Conservation (phyloP, 1,140 invertebrate species). For the Lycorma delicatula region DNA sequence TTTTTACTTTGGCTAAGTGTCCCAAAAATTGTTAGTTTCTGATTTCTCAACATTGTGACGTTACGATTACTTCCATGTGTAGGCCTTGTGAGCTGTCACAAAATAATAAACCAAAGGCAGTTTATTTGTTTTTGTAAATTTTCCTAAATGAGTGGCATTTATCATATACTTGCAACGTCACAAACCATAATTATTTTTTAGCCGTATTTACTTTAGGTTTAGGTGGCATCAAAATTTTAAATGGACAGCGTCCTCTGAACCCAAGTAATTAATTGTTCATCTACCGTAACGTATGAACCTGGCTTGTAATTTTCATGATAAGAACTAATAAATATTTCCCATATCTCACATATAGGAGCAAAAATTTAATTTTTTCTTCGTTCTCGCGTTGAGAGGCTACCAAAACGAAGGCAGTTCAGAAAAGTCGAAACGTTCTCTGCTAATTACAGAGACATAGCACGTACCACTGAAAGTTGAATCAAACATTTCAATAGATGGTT, state of each 20-base stretch:
- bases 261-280: slow-evolving; percentile 34
- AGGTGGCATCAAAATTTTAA: slow-evolving; percentile 41
- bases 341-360: slow-evolving; percentile 26
- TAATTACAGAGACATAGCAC: slow-evolving; percentile 30
- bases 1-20: too few relatives aligned
- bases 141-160: slow-evolving; percentile 34
- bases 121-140: slow-evolving; percentile 20
- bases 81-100: slow-evolving; percentile 14
- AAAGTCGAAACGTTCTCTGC: slow-evolving; percentile 33
- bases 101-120: slow-evolving; percentile 2
- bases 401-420: slow-evolving; percentile 31
- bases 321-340: slow-evolving; percentile 25
- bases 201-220: slow-evolving; percentile 5
- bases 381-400: slow-evolving; percentile 30
- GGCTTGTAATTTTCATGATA: slow-evolving; percentile 26
- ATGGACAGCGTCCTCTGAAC: slow-evolving; percentile 36
- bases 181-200: slow-evolving; percentile 29
- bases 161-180: slow-evolving; percentile 33
- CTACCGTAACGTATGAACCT: slow-evolving; percentile 26
- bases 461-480: slow-evolving; percentile 22
- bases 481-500: slow-evolving; percentile 25
- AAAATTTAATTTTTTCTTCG: slow-evolving; percentile 23
- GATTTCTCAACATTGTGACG: slow-evolving; percentile 19
- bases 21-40: too few relatives aligned
- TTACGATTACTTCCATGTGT: slow-evolving; percentile 17